These are phyloP conservation scores for Spizella passerina DNA, from an alignment of 2,797 vertebrate species.

Conservation along the genomic window DNA sequence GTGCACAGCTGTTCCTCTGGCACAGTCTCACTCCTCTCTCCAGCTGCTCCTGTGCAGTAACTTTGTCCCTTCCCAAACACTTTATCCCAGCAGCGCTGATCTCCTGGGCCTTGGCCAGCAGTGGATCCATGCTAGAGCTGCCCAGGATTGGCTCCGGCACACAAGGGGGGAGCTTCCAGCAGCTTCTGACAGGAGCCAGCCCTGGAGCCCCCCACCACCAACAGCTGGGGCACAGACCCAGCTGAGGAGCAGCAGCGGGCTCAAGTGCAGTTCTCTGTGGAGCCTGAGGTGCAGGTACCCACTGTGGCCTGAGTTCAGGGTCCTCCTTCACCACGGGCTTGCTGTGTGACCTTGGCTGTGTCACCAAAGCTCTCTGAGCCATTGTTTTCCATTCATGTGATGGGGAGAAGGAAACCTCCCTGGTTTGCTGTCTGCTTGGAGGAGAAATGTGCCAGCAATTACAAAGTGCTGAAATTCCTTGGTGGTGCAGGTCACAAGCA, in stretches of 20 bases:
- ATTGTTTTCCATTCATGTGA: neutral
- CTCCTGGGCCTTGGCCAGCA: neutral
- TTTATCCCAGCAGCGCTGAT: rapidly evolving
- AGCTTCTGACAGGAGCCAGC: neutral
- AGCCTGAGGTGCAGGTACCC: neutral
- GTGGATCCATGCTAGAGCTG: neutral
- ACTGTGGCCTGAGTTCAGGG: neutral
- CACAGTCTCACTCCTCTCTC: neutral
- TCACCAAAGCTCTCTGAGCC: neutral
- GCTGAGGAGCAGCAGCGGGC: neutral
- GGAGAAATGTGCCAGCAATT: neutral
- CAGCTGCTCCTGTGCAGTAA: neutral
- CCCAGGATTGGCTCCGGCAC: neutral
- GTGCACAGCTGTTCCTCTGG: neutral
- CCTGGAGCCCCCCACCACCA: neutral
- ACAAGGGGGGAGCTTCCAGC: neutral
- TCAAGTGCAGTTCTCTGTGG: neutral
- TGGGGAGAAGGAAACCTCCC: neutral
- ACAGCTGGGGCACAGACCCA: neutral
- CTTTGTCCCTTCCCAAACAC: neutral
- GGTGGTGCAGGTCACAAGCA: neutral
- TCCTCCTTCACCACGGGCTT: rapidly evolving
- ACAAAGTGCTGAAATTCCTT: neutral
- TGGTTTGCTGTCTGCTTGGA: neutral
- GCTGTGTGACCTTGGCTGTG: neutral